Base-by-base conservation (phyloP, 1,140 invertebrate species). In the Hyphantria cunea region DNA sequence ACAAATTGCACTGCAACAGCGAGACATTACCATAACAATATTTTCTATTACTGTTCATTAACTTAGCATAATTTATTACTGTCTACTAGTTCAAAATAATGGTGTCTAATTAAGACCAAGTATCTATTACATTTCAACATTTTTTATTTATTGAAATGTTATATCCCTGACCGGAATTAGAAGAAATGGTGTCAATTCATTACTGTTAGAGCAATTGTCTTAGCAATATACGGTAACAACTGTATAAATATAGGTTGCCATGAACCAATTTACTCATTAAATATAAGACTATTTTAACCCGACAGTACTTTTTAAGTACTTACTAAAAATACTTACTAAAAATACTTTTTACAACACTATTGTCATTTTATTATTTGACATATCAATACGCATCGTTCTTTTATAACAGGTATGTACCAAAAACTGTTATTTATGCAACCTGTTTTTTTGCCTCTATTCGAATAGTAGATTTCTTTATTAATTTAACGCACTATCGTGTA, bases 261-360 rank as follows among this genome's bases (percentile, higher is more conserved):
- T 83, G 80, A 80, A 82, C 82, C 74, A 81, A 83, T 82, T 85
- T 85, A 76, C 68, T 74, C 70, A 66, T 67, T 69, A 78, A 76
- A 74, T 66, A 76, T 71, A 72, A 60, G 48, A 78, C 72, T 70
- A 74, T 76, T 77, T 79, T 74, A 71, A 76, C 12, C 3, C 31
- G 45, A 49, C 45, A 41, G 13, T 58, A 58, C 15, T 15, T 10
- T 34, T 15, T 6, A 37, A 25, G 1, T 25, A 34, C 31, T n/a
- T n/a, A n/a, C n/a, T n/a, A n/a, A n/a, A n/a, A n/a, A n/a, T n/a
- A n/a, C n/a, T n/a, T n/a, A n/a, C n/a, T n/a, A 33, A 5, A 49
- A 58, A 6, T 39, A 39, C 48, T 25, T 9, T 58, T 58, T 39
- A 14, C 8, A 14, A 54, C 7, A 44, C 13, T 44, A 37, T 47